phyloP scores from a whole-genome alignment of 1,140 invertebrate genomes.

The Saccostrea cuccullata region DNA sequence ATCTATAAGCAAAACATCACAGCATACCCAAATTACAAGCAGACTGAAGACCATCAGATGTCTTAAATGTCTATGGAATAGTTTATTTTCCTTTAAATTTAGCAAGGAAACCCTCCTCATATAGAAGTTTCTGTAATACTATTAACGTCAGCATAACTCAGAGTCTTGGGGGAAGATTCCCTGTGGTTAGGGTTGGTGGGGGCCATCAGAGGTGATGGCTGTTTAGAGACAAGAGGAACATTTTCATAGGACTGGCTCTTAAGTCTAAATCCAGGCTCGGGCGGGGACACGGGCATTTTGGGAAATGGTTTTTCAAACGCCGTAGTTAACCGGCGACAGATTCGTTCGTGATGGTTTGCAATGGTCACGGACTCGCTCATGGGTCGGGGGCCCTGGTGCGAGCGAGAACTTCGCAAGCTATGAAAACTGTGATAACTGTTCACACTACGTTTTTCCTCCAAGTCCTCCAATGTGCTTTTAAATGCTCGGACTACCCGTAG shows the following conservation, averaged over 20 bases:
- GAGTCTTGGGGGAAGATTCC: conserved; percentile 68
- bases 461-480: conserved; percentile 99
- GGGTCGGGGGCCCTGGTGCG: conserved; percentile 87
- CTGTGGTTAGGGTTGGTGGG: conserved; percentile 69
- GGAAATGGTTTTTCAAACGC: conserved; percentile 55
- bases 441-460: conserved; percentile 96
- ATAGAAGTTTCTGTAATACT: conserved; percentile 68
- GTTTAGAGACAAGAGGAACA: conserved; percentile 73
- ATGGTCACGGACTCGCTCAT: conserved; percentile 83
- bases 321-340: conserved; percentile 58
- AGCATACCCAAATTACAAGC: background rate
- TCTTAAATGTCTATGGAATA: conserved; percentile 1
- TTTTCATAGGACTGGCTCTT: conserved; percentile 75
- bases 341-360: conserved; percentile 63
- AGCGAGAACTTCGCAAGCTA: conserved; percentile 92
- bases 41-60: background rate
- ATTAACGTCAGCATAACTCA: conserved; percentile 67
- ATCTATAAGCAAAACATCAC: background rate
- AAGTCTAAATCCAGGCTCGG: conserved; percentile 62
- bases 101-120: background rate
- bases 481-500: conserved; percentile 99
- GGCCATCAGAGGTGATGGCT: conserved; percentile 67
- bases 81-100: background rate
- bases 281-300: conserved; percentile 55
- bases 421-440: conserved; percentile 98